A percentile compares a stretch with the other conserved stretches of the same genome.
Conservation (phyloP, 2,797 vertebrate species). For the Trichosurus vulpecula region DNA sequence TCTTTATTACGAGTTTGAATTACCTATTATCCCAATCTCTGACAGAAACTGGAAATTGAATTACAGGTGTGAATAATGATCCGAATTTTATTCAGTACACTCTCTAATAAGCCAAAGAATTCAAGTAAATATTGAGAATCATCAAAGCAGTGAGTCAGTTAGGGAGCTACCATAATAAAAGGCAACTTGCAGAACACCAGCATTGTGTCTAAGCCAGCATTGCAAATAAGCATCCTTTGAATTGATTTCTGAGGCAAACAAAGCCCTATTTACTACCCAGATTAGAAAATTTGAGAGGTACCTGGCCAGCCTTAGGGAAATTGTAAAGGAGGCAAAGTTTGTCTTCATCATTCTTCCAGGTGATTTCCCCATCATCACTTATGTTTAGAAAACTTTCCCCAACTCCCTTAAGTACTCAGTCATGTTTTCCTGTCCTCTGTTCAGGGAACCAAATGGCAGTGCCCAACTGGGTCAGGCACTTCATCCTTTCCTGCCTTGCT, state of each 20-base stretch:
- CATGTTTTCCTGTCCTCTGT: neutral
- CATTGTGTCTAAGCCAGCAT: neutral
- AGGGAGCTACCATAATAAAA: neutral
- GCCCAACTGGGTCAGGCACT: neutral
- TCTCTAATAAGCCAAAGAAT: slow-evolving; percentile 10
- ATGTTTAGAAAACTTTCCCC: neutral
- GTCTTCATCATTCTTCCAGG: neutral
- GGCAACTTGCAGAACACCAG: neutral
- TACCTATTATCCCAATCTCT: neutral
- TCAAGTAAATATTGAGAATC: neutral
- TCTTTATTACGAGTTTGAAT: slow-evolving; percentile 2
- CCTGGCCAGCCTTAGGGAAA: neutral
- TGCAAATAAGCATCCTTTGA: neutral
- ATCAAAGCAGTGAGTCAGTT: neutral
- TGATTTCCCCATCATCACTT: neutral
- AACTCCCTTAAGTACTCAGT: neutral
- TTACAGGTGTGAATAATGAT: neutral
- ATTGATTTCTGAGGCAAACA: neutral
- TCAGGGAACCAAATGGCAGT: neutral
- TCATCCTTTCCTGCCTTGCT: neutral
- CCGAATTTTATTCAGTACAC: neutral
- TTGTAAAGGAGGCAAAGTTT: neutral
- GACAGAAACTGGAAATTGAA: slow-evolving; percentile 13
- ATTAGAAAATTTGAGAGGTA: neutral
- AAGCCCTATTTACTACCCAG: neutral